phyloP scores from a whole-genome alignment of 2,113 vertebrate genomes.

The Limanda limanda region DNA sequence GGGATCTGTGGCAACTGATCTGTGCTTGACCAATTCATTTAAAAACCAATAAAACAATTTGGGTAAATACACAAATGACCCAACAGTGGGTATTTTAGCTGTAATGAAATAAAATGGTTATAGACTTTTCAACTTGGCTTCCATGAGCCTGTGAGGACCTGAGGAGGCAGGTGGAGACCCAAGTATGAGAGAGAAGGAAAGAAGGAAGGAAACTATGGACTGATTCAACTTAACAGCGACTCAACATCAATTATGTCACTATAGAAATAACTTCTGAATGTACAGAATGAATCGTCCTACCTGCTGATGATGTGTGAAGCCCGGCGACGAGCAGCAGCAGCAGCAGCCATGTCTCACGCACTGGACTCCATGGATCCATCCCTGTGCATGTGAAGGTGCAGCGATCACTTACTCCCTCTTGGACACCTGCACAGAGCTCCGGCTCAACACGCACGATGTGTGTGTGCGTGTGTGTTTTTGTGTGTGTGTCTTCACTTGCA shows the following conservation, averaged over 20 bases:
- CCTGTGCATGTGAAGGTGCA: conserved; percentile 1
- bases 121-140: conserved; percentile 10
- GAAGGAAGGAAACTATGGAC: neutral
- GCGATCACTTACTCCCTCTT: conserved; percentile 3
- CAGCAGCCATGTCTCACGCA: conserved; percentile 45
- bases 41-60: neutral
- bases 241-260: neutral
- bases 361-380: conserved; percentile 61
- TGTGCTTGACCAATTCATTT: neutral
- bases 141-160: neutral
- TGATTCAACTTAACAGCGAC: neutral
- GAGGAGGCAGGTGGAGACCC: conserved; percentile 22
- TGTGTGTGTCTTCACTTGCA: conserved; percentile 18
- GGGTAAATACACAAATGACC: neutral
- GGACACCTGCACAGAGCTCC: conserved; percentile 45
- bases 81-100: conserved; percentile 3
- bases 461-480: neutral
- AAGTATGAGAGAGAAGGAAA: too few relatives aligned
- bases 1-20: neutral
- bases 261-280: neutral
- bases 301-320: conserved; percentile 56
- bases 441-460: neutral
- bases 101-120: neutral
- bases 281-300: conserved; percentile 40
- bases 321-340: conserved; percentile 29